Conservation (phyloP, 2,888 invertebrate genomes). For the Scaeva pyrastri region DNA sequence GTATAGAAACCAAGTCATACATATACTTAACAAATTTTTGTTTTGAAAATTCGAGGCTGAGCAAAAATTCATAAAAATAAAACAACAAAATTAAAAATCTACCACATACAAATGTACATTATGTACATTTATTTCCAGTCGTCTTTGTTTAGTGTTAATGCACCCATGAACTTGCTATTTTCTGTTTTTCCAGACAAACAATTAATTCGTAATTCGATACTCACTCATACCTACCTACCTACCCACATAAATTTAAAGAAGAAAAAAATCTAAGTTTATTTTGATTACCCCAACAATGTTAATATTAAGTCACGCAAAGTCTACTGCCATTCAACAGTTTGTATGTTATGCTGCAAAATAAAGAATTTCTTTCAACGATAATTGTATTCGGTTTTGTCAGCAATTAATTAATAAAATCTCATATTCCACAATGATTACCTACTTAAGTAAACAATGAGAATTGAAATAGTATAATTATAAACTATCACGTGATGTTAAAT, state of each 20-base stretch:
- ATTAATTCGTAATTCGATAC: neutral
- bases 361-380: slow-evolving; percentile 10
- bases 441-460: neutral
- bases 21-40: too few relatives aligned
- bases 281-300: neutral
- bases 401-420: neutral
- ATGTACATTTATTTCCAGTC: neutral
- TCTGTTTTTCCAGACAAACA: neutral
- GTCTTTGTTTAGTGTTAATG: neutral
- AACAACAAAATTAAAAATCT: too few relatives aligned
- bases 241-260: neutral
- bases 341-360: neutral
- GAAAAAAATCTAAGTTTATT: neutral
- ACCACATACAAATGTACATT: too few relatives aligned
- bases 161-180: neutral
- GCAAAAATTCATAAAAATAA: too few relatives aligned
- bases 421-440: neutral
- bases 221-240: too few relatives aligned
- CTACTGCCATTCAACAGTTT: neutral
- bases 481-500: neutral
- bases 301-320: slow-evolving; percentile 3
- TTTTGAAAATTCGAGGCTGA: too few relatives aligned
- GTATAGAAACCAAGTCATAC: too few relatives aligned
- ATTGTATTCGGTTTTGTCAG: slow-evolving; percentile 9
- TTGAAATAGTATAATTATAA: slow-evolving; percentile 11